Conservation (phyloP, 2,113 vertebrate genomes). For the Rhodinocichla rosea region DNA sequence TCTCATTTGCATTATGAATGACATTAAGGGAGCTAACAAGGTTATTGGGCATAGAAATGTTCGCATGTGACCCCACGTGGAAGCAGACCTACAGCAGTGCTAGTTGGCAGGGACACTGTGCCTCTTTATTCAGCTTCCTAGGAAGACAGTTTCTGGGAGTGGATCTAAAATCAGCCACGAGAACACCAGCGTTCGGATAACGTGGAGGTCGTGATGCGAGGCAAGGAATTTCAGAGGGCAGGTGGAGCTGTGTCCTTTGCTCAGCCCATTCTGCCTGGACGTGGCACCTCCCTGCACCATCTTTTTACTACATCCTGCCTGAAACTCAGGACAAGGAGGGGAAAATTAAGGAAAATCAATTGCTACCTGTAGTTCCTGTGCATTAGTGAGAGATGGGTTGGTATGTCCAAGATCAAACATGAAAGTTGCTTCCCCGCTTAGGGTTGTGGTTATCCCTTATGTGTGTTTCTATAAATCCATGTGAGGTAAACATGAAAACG, state of each 20-base stretch:
- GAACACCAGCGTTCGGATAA: not conserved
- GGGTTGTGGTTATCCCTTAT: not conserved
- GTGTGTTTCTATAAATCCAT: not conserved
- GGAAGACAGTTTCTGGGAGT: constrained; percentile 75
- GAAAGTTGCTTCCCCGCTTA: fast-evolving
- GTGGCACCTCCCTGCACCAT: not conserved
- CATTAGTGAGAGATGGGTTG: not conserved
- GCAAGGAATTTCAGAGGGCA: not conserved
- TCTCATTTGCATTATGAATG: constrained; percentile 89
- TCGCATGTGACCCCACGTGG: constrained; percentile 87
- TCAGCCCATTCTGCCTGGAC: not conserved
- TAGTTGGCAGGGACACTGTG: constrained; percentile 82
- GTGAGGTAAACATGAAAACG: fast-evolving
- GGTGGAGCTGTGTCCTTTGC: not conserved
- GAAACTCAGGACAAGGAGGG: not conserved
- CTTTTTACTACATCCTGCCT: not conserved
- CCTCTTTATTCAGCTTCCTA: constrained; percentile 85
- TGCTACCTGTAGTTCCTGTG: fast-evolving
- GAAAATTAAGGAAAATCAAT: not conserved
- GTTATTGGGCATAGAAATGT: constrained; percentile 88
- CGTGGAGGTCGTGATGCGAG: not conserved
- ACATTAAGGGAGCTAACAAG: constrained; percentile 87
- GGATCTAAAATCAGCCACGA: constrained; percentile 66
- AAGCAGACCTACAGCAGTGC: constrained; percentile 93
- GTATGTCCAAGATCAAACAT: not conserved